phyloP scores from a whole-genome alignment of 2,113 vertebrate species.

The Neotragus moschatus region DNA sequence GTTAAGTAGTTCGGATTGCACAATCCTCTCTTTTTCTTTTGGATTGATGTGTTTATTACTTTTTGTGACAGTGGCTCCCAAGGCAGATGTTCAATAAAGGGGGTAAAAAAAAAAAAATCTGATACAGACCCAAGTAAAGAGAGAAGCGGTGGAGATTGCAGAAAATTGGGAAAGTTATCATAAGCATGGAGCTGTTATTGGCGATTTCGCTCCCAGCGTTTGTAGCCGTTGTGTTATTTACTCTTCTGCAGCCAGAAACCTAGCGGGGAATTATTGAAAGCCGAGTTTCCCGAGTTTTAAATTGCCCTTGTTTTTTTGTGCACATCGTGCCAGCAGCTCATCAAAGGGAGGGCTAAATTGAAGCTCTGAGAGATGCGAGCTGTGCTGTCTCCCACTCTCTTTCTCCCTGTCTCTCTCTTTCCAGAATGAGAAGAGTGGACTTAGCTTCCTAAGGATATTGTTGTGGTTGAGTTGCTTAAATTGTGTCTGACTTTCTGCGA shows the following conservation, averaged over 20 bases:
- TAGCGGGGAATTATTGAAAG: conserved; percentile 85
- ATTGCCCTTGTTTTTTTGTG: conserved; percentile 71
- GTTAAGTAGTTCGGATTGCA: conserved; percentile 77
- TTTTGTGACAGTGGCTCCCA: conserved; percentile 86
- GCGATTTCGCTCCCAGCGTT: conserved; percentile 84
- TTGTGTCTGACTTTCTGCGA: not conserved
- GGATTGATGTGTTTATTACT: conserved; percentile 92
- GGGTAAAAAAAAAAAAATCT: conserved; percentile 78
- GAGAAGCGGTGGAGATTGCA: conserved; percentile 79
- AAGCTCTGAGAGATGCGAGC: conserved; percentile 48
- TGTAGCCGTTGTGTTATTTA: conserved; percentile 84
- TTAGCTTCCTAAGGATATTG: not conserved
- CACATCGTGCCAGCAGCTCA: conserved; percentile 33
- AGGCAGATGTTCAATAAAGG: conserved; percentile 87
- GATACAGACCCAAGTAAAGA: conserved; percentile 81
- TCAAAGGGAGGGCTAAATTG: conserved; percentile 45
- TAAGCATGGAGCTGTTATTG: conserved; percentile 83
- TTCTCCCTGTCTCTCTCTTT: not conserved
- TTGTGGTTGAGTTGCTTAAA: not conserved
- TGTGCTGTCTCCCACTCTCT: not conserved
- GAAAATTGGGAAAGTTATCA: conserved; percentile 88
- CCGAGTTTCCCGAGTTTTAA: conserved; percentile 78
- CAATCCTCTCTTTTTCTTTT: conserved; percentile 78
- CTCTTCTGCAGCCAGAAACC: conserved; percentile 79
- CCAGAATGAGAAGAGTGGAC: not conserved